Percentiles rank a stretch among this genome's conserved stretches.
Conservation (phyloP, 2,113 vertebrate genomes). For the Chrysemys picta region DNA sequence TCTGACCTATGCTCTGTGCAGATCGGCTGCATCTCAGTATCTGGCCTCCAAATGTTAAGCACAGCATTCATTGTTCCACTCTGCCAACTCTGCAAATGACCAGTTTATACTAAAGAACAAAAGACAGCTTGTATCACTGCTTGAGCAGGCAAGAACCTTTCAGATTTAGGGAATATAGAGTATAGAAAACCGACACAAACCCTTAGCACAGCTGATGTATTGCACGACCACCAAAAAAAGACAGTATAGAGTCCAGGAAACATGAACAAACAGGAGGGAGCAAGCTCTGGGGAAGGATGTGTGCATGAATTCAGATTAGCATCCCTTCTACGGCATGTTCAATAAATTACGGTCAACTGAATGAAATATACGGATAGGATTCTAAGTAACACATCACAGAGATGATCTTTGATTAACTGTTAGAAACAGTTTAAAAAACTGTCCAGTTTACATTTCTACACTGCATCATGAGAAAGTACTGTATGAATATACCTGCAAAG, state of each 20-base stretch:
- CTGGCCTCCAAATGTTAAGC: too few relatives aligned
- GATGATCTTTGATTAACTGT: not conserved
- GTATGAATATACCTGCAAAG: not conserved
- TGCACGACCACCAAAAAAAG: not conserved
- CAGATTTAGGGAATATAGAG: too few relatives aligned
- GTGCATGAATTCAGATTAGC: not conserved
- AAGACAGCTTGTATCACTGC: not conserved
- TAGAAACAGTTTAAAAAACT: too few relatives aligned
- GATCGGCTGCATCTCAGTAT: too few relatives aligned
- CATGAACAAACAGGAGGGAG: not conserved
- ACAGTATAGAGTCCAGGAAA: not conserved
- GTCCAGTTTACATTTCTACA: not conserved
- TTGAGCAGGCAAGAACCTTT: not conserved
- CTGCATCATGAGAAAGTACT: not conserved
- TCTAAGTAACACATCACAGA: not conserved
- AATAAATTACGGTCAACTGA: not conserved
- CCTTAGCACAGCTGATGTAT: not conserved
- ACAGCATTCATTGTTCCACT: not conserved
- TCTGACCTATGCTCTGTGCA: too few relatives aligned
- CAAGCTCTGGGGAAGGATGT: not conserved
- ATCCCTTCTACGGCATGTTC: not conserved
- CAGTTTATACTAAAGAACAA: not conserved
- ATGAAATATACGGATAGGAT: too few relatives aligned
- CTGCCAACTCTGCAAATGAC: not conserved
- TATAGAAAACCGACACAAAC: not conserved